Evolutionary conservation across 2,888 invertebrate genomes (phyloP), one percentile per base, ranked within the genome.

Genomic region (Tricholauxania praeusta): DNA sequence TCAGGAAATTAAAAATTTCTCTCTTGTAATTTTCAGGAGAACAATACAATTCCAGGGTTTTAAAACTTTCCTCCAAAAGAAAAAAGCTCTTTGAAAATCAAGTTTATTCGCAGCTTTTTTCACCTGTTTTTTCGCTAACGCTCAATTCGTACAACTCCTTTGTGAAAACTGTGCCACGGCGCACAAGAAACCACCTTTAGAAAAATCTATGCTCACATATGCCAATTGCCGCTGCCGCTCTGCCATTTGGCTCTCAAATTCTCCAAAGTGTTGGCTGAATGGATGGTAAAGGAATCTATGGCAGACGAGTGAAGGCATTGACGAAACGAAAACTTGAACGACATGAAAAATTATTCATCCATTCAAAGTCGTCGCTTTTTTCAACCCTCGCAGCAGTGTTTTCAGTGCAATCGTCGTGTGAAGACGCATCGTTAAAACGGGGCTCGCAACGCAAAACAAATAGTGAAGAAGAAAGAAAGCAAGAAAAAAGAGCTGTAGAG

Each of bases 331-430:
- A 68, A 53, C 53, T n/a, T 53, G 55, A n/a, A 64, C 39, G 63
- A 55, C 64, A 63, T 64, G 64, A 71, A 64, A 71, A 65, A 71
- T 57, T 57, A 64, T 64, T 71, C 71, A 71, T 71, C 71, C 71
- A 63, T 64, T 69, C 74, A 73, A 75, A 78, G 75, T 74, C 75
- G 67, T 69, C 65, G 73, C 62, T 76, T 77, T 77, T 78, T 79
- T 79, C 80, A 78, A 78, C 78, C 77, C 79, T 78, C 78, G 73
- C 75, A 78, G 75, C 83, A 85, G 85, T 85, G 80, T 82, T 83
- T 83, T 82, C 79, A 83, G 83, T 82, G 82, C 81, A 85, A 82
- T 84, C 84, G 83, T 80, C 76, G 79, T 80, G 85, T 82, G 79
- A 83, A 81, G 84, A 84, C 84, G 82, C 75, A 79, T 72, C 82